These are phyloP conservation scores for Calidris pugnax DNA, from an alignment of 2,113 vertebrate species.

Conservation along the genomic window DNA sequence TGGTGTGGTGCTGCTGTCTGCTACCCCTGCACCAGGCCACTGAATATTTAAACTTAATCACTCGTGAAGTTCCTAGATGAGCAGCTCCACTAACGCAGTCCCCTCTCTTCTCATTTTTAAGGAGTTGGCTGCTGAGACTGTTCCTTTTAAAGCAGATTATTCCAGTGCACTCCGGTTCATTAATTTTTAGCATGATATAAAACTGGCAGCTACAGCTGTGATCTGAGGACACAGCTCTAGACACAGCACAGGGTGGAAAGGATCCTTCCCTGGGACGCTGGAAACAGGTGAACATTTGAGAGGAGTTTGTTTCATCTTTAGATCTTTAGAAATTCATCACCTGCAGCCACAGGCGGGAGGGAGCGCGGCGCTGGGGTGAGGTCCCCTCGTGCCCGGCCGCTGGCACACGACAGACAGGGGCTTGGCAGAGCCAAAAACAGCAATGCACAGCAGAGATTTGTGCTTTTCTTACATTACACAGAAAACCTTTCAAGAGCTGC, in stretches of 20 bases:
- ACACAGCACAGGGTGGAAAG: background rate
- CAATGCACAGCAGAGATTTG: background rate
- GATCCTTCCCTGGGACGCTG: background rate
- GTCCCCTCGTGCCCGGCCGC: background rate
- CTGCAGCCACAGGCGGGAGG: accelerated
- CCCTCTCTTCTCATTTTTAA: background rate
- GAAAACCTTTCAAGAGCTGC: background rate
- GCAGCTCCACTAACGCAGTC: background rate
- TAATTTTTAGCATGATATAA: background rate
- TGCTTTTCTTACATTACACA: background rate
- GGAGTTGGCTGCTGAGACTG: background rate
- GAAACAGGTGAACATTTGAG: background rate
- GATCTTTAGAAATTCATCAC: background rate
- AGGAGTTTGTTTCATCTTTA: background rate
- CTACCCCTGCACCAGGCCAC: background rate
- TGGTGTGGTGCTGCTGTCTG: background rate
- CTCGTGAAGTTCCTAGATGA: background rate
- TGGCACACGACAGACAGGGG: background rate
- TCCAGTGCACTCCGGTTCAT: background rate
- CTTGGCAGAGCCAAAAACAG: background rate
- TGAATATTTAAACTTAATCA: background rate
- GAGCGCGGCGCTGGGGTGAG: accelerated
- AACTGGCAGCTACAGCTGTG: constrained; percentile 2
- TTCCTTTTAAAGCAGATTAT: background rate
- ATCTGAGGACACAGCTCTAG: background rate